Base-by-base conservation (phyloP, 2,113 vertebrate genomes). In the Clinocottus analis region DNA sequence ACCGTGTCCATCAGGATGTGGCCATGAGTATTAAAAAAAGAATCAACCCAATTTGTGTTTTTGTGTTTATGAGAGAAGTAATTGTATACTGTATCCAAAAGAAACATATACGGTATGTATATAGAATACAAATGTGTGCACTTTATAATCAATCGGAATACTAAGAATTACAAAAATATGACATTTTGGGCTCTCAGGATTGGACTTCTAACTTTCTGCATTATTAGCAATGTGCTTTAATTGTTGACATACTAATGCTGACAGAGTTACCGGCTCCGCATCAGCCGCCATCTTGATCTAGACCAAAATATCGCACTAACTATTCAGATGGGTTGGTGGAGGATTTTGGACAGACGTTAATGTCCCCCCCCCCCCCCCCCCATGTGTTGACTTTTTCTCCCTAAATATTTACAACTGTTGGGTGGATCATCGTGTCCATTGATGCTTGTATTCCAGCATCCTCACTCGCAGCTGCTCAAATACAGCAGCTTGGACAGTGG, bases 131-230 rank as follows among this genome's bases (percentile, higher is more conserved):
- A 39, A 65, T 37, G 3, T 43, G 13, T 43, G 41, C 41, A 16
- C 41, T 43, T 43, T 43, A 16, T 23, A 61, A 21, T 45, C 60
- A 47, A 51, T 41, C 31, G 33, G 14, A 80, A 59, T 51, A 58
- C 58, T 65, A 1, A 67, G 9, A 43, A 62, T n/a, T 47, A 4
- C 21, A 58, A 59, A 49, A 11, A 21, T n/a, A n/a, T 39, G 21
- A 25, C 11, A 9, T 43, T n/a, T 27, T 65, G 62, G n/a, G 4
- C 12, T 6, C 12, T 37, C 25, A 31, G 47, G 53, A 27, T 49
- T 49, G 7, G 43, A 66, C 17, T 29, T 45, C 14, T 66, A 19
- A 2, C 5, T 49, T 47, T 17, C 10, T 1, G 21, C 29, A 51
- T 35, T 35, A 51, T 23, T 67, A 17, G 17, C 9, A 35, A 61